These are phyloP conservation scores for Clarias macrocephalus DNA, from an alignment of 2,113 vertebrate species.

Conservation along the genomic window DNA sequence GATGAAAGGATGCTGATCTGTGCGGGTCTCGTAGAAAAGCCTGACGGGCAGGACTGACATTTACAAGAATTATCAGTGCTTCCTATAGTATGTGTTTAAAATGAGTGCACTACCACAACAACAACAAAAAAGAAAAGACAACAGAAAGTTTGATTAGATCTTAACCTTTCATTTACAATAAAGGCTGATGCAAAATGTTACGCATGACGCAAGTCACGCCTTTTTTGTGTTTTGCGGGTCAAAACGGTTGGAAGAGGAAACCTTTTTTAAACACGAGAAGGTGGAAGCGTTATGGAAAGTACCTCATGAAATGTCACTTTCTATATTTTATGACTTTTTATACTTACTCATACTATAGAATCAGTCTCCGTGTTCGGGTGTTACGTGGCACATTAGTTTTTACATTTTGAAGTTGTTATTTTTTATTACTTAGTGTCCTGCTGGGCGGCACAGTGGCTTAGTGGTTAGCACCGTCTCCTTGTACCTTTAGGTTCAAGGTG, in stretches of 20 bases:
- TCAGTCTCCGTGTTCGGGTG: neutral
- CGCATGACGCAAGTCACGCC: neutral
- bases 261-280: neutral
- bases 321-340: neutral
- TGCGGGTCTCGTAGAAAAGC: neutral
- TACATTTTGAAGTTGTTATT: too few species aligned
- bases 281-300: neutral
- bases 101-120: neutral
- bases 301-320: neutral
- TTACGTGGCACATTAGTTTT: neutral
- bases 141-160: neutral
- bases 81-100: neutral
- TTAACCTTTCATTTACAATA: neutral
- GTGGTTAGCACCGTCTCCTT: too few species aligned
- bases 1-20: neutral
- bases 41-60: slow-evolving; percentile 18
- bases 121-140: too few species aligned
- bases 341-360: too few species aligned
- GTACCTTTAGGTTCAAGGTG: too few species aligned
- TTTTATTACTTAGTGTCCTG: too few species aligned
- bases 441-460: too few species aligned
- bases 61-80: slow-evolving; percentile 9
- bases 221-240: neutral
- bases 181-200: neutral
- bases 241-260: neutral